These are phyloP conservation scores for Drosophila punjabiensis DNA, from an alignment of 1,140 invertebrate genomes.

Conservation along the genomic window DNA sequence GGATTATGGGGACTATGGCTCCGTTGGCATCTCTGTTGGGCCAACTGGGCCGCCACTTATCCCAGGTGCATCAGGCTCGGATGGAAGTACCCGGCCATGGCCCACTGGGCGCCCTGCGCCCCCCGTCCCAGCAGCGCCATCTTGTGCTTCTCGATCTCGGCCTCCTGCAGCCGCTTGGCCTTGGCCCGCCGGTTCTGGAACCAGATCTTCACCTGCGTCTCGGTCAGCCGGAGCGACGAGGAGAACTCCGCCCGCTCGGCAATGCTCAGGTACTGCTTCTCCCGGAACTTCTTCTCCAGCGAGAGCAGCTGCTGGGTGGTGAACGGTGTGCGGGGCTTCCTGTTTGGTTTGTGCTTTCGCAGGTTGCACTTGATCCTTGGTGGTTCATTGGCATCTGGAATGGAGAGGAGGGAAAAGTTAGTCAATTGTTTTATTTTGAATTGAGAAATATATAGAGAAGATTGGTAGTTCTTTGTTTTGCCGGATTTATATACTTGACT, in stretches of 20 bases:
- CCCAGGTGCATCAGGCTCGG: slow-evolving; percentile 85
- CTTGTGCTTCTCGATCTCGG: slow-evolving; percentile 95
- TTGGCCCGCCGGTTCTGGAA: slow-evolving; percentile 98
- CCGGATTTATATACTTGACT: neutral
- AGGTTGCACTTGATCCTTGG: slow-evolving; percentile 96
- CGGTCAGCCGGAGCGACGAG: slow-evolving; percentile 95
- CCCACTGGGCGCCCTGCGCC: slow-evolving; percentile 83
- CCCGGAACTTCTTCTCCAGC: slow-evolving; percentile 97
- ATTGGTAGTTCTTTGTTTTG: neutral
- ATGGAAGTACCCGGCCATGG: slow-evolving; percentile 85
- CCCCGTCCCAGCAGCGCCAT: slow-evolving; percentile 89
- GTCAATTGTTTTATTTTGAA: slow-evolving; percentile 2
- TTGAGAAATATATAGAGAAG: neutral
- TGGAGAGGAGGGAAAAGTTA: slow-evolving; percentile 19
- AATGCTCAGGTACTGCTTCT: slow-evolving; percentile 98
- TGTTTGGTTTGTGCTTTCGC: slow-evolving; percentile 95
- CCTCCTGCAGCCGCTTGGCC: slow-evolving; percentile 97
- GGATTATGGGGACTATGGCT: slow-evolving; percentile 49
- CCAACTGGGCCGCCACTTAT: slow-evolving; percentile 81
- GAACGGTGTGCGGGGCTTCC: slow-evolving; percentile 98
- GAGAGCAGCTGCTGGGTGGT: slow-evolving; percentile 97
- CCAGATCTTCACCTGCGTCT: slow-evolving; percentile 99
- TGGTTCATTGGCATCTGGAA: slow-evolving; percentile 87
- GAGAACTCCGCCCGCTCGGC: slow-evolving; percentile 98
- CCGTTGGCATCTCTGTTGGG: slow-evolving; percentile 16